phyloP scores from a whole-genome alignment of 2,797 vertebrate species.

The Hydrolagus colliei region DNA sequence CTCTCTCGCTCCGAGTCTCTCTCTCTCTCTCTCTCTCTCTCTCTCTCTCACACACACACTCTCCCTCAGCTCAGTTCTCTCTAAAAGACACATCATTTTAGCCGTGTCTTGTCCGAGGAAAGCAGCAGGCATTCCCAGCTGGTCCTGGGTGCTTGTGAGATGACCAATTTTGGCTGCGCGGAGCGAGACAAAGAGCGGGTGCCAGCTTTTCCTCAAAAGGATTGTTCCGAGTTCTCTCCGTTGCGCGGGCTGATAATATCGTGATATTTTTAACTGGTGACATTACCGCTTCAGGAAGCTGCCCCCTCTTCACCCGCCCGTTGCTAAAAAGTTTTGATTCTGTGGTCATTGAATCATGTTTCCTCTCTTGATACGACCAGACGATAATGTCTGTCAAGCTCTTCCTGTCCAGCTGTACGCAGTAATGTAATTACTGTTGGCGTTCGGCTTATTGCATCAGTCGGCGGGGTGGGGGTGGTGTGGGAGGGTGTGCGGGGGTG shows the following conservation, averaged over 20 bases:
- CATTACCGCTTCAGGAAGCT: conserved; percentile 26
- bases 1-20: too few species aligned
- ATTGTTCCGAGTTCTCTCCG: conserved; percentile 2
- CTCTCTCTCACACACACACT: too few species aligned
- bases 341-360: conserved; percentile 20
- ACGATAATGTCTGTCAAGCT: conserved; percentile 31
- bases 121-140: background rate
- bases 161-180: conserved; percentile 17
- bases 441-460: conserved; percentile 25
- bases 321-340: conserved; percentile 31
- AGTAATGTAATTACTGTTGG: conserved; percentile 13
- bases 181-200: background rate
- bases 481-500: too few species aligned
- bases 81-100: background rate
- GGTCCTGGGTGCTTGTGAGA: background rate
- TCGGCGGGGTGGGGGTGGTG: background rate
- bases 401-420: conserved; percentile 21
- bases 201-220: conserved; percentile 14
- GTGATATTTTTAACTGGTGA: conserved; percentile 29
- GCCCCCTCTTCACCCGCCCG: conserved; percentile 27
- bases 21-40: background rate
- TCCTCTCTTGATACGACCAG: conserved; percentile 25
- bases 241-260: background rate
- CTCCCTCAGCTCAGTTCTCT: background rate
- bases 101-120: background rate